Percentiles rank a stretch among this genome's conserved stretches.
phyloP scores from a whole-genome alignment of 2,113 vertebrate genomes.

The zebrafish (Danio rerio) region GRCz12tu NC_133176.1:4107501-4108000 shows the following conservation, averaged over 20 bases:
- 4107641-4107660: slow-evolving; percentile 73
- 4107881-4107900: slow-evolving; percentile 84
- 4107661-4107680: slow-evolving; percentile 70
- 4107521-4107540: too few species aligned
- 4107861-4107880: slow-evolving; percentile 82
- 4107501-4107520: too few species aligned
- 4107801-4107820: slow-evolving; percentile 84
- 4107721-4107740: slow-evolving; percentile 83
- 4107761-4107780: slow-evolving; percentile 80
- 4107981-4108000: slow-evolving; percentile 87
- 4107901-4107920: slow-evolving; percentile 88
- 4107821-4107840: slow-evolving; percentile 84
- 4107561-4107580: too few species aligned
- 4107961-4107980: slow-evolving; percentile 91
- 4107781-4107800: slow-evolving; percentile 84
- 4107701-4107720: slow-evolving; percentile 77
- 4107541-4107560: too few species aligned
- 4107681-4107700: slow-evolving; percentile 78
- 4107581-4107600: too few species aligned
- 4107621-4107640: too few species aligned
- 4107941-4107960: slow-evolving; percentile 84
- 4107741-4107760: slow-evolving; percentile 75
- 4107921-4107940: slow-evolving; percentile 83
- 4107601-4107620: too few species aligned
- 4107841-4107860: slow-evolving; percentile 89